Evolutionary conservation across 1,140 invertebrate species (phyloP).

Genomic region (Coptotermes formosanus): DNA sequence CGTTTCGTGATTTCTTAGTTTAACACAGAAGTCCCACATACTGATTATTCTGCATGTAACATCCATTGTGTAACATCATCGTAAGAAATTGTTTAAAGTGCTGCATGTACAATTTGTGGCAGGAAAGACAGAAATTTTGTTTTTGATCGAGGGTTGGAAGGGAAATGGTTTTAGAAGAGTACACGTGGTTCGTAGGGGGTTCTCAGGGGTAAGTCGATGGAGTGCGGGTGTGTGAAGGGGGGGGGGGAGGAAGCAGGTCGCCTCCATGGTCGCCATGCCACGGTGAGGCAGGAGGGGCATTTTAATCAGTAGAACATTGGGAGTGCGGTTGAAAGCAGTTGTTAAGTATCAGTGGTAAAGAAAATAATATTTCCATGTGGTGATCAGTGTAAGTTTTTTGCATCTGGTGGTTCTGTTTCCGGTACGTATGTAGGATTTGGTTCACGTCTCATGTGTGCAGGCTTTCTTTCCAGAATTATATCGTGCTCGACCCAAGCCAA

Average conservation of each 20-base stretch:
- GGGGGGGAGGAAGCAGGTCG: neutral
- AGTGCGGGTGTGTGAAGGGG: neutral
- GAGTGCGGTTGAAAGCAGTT: neutral
- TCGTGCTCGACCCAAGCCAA: neutral
- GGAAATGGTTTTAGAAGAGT: neutral
- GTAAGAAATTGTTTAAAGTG: too few relatives aligned
- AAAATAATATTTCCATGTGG: neutral
- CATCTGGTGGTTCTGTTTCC: neutral
- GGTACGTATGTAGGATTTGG: neutral
- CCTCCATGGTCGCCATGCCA: neutral
- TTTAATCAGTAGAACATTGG: neutral
- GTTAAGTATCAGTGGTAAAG: neutral
- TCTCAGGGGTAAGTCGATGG: conserved; percentile 2
- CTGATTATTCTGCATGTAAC: neutral
- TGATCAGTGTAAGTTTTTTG: neutral
- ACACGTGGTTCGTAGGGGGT: conserved; percentile 16
- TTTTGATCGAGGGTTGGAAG: neutral
- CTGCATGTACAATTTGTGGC: too few relatives aligned
- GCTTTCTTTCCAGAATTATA: neutral
- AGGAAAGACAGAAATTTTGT: too few relatives aligned
- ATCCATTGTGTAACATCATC: neutral
- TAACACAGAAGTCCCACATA: neutral
- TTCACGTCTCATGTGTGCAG: neutral
- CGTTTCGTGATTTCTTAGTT: neutral
- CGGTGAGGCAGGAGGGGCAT: neutral